These are phyloP conservation scores for Moxostoma hubbsi DNA, from an alignment of 2,797 vertebrate genomes.

Conservation along the genomic window DNA sequence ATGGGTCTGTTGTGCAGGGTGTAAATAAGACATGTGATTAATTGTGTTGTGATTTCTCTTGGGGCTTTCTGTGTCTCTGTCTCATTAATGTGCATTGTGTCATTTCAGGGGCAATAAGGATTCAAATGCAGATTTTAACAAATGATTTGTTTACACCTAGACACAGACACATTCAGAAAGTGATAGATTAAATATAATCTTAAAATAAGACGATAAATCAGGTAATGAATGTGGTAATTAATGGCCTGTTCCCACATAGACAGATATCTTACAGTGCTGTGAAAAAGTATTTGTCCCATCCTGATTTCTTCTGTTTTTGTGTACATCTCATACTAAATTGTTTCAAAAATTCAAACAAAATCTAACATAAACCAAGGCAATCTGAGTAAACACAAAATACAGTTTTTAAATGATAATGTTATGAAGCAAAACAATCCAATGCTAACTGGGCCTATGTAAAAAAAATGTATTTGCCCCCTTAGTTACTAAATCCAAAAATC, in stretches of 20 bases:
- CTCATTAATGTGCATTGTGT: slow-evolving; percentile 21
- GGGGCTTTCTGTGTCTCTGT: slow-evolving; percentile 43
- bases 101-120: slow-evolving; percentile 17
- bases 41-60: slow-evolving; percentile 23
- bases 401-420: too few relatives aligned
- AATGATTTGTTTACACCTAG: slow-evolving; percentile 24
- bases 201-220: slow-evolving; percentile 18
- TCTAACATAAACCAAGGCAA: too few relatives aligned
- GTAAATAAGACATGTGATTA: slow-evolving; percentile 24
- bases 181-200: slow-evolving; percentile 1
- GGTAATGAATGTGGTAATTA: slow-evolving; percentile 12
- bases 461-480: too few relatives aligned
- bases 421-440: too few relatives aligned
- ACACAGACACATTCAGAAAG: slow-evolving; percentile 1
- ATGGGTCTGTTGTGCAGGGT: not conserved
- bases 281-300: too few relatives aligned
- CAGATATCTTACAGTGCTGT: too few relatives aligned
- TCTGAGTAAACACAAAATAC: too few relatives aligned
- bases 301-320: too few relatives aligned
- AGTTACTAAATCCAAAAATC: too few relatives aligned
- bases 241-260: slow-evolving; percentile 19
- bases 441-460: too few relatives aligned
- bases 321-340: too few relatives aligned
- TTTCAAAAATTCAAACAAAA: too few relatives aligned
- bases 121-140: slow-evolving; percentile 28